A percentile compares a stretch with the other conserved stretches of the same genome.
Conservation (phyloP, 2,113 vertebrate species). For the Albula glossodonta region DNA sequence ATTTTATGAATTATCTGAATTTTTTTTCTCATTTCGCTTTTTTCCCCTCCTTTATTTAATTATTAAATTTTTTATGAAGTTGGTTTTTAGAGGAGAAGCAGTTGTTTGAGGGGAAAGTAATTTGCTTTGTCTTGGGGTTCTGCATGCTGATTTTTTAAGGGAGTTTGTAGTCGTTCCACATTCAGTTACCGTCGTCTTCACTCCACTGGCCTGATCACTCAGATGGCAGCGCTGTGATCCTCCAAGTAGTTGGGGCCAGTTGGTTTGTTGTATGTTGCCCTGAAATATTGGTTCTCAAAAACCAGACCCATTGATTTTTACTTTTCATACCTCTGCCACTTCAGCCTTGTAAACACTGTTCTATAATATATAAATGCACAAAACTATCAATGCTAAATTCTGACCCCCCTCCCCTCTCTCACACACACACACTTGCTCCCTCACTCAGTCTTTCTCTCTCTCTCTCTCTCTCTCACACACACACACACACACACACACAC, state of each 20-base stretch:
- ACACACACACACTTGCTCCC: conserved; percentile 56
- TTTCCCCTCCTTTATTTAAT: neutral
- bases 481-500: neutral
- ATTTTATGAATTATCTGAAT: conserved; percentile 73
- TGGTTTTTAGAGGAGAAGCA: neutral
- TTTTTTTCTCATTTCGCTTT: neutral
- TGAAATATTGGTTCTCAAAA: no score
- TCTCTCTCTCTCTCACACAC: conserved; percentile 40
- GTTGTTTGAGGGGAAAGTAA: conserved; percentile 4
- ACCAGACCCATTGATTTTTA: no score
- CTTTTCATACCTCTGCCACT: no score
- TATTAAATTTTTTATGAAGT: neutral
- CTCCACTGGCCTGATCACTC: neutral
- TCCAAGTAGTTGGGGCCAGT: no score
- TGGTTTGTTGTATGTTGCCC: no score
- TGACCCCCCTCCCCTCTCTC: conserved; percentile 5
- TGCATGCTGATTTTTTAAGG: no score
- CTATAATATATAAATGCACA: no score
- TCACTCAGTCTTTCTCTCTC: no score
- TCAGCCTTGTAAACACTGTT: no score
- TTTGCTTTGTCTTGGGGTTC: neutral
- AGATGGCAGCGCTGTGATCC: neutral
- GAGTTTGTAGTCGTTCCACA: neutral
- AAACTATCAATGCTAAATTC: no score
- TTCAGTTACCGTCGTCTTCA: neutral